phyloP scores from a whole-genome alignment of 2,797 vertebrate species.

The Periparus ater region DNA sequence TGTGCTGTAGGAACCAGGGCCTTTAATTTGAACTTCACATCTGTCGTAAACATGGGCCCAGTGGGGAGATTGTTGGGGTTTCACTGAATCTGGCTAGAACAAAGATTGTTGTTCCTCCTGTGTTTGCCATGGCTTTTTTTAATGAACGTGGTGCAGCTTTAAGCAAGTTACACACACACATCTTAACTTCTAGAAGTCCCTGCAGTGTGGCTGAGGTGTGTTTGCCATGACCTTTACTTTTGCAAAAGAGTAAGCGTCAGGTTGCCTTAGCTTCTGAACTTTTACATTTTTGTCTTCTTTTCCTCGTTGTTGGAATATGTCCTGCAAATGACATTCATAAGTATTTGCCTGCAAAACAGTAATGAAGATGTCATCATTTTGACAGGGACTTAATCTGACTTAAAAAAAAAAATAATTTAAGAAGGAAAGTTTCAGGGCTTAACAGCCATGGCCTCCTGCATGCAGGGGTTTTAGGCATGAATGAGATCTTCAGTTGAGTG shows the following conservation, averaged over 20 bases:
- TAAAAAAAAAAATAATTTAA: neutral
- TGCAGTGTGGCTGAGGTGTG: neutral
- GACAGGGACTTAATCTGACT: neutral
- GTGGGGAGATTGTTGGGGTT: neutral
- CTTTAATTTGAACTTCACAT: neutral
- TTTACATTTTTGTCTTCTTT: neutral
- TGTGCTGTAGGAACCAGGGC: neutral
- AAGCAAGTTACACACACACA: neutral
- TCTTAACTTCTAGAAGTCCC: neutral
- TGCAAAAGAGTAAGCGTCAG: neutral
- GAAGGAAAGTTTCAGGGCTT: neutral
- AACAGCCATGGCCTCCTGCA: neutral
- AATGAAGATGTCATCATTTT: neutral
- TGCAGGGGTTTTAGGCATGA: neutral
- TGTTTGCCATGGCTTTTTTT: neutral
- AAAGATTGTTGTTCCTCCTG: neutral
- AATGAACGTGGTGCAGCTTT: neutral
- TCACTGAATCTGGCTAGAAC: neutral
- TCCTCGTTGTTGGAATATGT: neutral
- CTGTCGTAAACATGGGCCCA: accelerated
- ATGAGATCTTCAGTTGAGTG: neutral
- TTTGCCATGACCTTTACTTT: neutral
- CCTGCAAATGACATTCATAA: neutral
- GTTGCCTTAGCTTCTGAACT: neutral
- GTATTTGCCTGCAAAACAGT: neutral